Evolutionary conservation across 2,888 invertebrate species (phyloP), one percentile per base, ranked within the genome.

Genomic region (Corythucha ciliata): DNA sequence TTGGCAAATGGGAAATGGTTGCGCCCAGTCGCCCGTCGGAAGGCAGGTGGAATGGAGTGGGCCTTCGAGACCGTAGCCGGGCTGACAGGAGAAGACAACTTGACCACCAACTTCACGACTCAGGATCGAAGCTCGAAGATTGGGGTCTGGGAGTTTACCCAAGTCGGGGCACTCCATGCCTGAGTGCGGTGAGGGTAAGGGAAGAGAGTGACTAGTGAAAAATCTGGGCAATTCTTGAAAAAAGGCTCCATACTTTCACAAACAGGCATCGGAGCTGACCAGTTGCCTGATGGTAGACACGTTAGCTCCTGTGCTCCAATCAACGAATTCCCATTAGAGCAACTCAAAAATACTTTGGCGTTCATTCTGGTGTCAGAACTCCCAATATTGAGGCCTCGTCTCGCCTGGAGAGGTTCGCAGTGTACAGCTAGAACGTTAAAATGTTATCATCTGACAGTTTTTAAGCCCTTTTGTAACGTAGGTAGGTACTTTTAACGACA

Each of bases 211-310:
- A 25, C 24, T 24, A 20, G n/a, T 24, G 40, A 39, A n/a, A 5
- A 39, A 39, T 12, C 8, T 7, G 36, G 7, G 36, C 14, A 14
- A 8, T 16, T 7, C 16, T n/a, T 10, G 16, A n/a, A 7, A 14
- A n/a, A 7, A 36, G 8, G 45, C 48, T 52, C 71, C 77, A 75
- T 69, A 81, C 85, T 85, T 69, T 85, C 84, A 67, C 88, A 88
- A 37, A 83, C 79, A 6, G 88, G 88, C 55, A 85, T 71, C 2
- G 83, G 82, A 0, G 82, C 78, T 61, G 84, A 86, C 89, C 89
- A 89, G 66, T 86, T 86, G 22, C 87, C 87, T 18, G 85, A 85
- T 0, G 88, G 83, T n/a, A 84, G 69, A 66, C 89, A 89, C 40
- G 72, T 67, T 24, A 87, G 74, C 62, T 81, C 78, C 3, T 79